Evolutionary conservation across 2,113 vertebrate genomes (phyloP).

Genomic region (Nesoenas mayeri): DNA sequence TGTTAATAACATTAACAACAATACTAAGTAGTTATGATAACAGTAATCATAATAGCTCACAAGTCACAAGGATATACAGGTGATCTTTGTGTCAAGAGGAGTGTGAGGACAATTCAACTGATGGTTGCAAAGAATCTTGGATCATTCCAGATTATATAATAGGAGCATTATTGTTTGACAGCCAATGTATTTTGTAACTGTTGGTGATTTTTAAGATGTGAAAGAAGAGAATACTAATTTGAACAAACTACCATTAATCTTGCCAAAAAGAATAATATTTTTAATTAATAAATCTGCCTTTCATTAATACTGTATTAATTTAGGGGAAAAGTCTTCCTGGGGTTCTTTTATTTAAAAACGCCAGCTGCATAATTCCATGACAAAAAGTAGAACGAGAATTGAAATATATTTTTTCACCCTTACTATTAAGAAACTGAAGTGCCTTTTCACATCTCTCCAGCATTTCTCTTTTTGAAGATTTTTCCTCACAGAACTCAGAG

Average conservation of each 20-base stretch:
- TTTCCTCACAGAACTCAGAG: not conserved
- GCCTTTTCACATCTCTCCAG: not conserved
- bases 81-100: not conserved
- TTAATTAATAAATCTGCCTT: conserved; percentile 20
- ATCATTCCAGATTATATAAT: not conserved
- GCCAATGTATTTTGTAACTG: not conserved
- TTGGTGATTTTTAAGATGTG: not conserved
- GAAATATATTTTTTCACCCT: not conserved
- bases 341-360: not conserved
- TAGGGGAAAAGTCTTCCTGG: not conserved
- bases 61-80: not conserved
- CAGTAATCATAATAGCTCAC: not conserved
- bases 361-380: not conserved
- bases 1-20: not conserved
- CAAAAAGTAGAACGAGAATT: not conserved
- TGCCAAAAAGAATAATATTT: not conserved
- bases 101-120: not conserved
- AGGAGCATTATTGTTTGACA: not conserved
- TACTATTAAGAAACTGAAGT: not conserved
- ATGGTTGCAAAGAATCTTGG: not conserved
- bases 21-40: not conserved
- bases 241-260: not conserved
- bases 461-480: not conserved
- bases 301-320: not conserved
- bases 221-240: not conserved